Percentiles rank a stretch among this genome's conserved stretches.
Evolutionary conservation across 64 coral and sea anemone species (phyloP).

Genomic region (Astreopora myriophthalma): DNA sequence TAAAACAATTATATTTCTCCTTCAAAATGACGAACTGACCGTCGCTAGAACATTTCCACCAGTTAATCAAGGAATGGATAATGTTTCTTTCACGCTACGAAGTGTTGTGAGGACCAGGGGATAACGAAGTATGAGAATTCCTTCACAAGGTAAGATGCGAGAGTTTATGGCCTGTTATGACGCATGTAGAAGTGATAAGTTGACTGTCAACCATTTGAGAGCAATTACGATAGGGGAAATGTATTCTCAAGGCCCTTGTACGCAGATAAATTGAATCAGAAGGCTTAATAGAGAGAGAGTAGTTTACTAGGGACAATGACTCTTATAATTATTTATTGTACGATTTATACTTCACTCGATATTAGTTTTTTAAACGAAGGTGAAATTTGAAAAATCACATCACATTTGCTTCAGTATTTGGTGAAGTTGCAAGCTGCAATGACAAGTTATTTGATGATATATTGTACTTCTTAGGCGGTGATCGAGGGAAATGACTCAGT

Average conservation of each 20-base stretch:
- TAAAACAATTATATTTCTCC: neutral
- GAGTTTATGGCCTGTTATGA: conserved; percentile 4
- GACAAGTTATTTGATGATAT: neutral
- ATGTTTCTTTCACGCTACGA: neutral
- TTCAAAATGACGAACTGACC: neutral
- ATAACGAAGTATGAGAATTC: conserved; percentile 25
- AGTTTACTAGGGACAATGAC: too few species aligned
- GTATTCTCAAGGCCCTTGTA: neutral
- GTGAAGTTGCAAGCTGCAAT: neutral
- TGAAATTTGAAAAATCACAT: neutral
- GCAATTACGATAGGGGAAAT: neutral
- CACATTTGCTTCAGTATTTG: neutral
- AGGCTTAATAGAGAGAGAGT: too few species aligned
- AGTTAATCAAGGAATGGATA: conserved; percentile 26
- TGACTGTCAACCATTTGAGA: neutral
- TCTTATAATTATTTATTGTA: too few species aligned
- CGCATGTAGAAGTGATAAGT: neutral
- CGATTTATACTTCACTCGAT: too few species aligned
- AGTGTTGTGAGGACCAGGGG: conserved; percentile 9
- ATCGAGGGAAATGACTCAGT: neutral
- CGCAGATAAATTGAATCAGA: neutral
- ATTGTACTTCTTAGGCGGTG: neutral
- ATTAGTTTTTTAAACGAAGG: too few species aligned
- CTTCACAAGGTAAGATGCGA: conserved; percentile 36
- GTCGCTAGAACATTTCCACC: neutral